phyloP scores from a whole-genome alignment of 2,113 vertebrate species.

The Turnix velox region DNA sequence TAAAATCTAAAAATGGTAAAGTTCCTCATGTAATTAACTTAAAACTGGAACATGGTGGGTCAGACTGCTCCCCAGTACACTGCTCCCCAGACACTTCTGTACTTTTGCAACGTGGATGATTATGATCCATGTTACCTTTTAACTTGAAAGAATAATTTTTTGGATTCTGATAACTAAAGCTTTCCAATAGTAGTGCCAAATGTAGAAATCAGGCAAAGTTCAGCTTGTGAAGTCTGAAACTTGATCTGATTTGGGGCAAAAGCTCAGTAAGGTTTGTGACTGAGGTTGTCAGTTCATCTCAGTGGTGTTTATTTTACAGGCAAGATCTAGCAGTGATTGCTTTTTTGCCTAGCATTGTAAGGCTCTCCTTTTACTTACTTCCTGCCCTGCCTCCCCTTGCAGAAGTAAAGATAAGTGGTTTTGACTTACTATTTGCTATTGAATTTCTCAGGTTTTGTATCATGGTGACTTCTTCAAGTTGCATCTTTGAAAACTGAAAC shows the following conservation, averaged over 20 bases:
- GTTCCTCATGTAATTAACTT: constrained; percentile 33
- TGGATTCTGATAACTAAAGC: background rate
- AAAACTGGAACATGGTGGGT: background rate
- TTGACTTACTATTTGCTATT: background rate
- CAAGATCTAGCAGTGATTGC: background rate
- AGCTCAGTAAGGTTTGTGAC: background rate
- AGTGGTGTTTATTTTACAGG: background rate
- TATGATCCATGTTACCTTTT: background rate
- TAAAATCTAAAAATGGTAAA: constrained; percentile 26
- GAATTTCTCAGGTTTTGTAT: background rate
- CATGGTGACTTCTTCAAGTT: background rate
- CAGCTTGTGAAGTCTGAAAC: background rate
- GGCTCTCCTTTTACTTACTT: background rate
- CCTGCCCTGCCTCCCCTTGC: background rate
- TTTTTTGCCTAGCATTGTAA: background rate
- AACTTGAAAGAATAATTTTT: background rate
- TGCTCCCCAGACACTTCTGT: background rate
- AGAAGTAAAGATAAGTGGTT: background rate
- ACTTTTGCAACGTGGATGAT: background rate
- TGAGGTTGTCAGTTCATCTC: background rate
- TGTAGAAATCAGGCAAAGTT: background rate
- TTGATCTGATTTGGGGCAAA: background rate
- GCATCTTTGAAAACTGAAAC: background rate
- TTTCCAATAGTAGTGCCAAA: background rate
- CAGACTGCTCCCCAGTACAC: background rate